phyloP scores from a whole-genome alignment of 2,797 vertebrate genomes.

The Cynopterus sphinx region DNA sequence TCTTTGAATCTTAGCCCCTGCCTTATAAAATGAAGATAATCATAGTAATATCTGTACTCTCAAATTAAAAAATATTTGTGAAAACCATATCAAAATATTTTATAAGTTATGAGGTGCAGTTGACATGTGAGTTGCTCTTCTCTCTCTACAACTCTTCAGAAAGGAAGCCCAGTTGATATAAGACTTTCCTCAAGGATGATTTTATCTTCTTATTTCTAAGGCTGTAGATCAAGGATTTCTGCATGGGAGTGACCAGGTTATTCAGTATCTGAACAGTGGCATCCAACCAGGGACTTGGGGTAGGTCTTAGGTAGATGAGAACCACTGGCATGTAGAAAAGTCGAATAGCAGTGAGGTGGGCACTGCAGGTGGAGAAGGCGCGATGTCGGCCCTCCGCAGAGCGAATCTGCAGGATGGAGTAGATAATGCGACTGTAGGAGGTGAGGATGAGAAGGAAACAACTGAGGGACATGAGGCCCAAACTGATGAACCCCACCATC shows the following conservation, averaged over 20 bases:
- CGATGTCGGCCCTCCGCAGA: constrained; percentile 42
- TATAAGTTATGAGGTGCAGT: background rate
- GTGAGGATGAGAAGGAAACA: constrained; percentile 77
- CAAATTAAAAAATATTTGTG: background rate
- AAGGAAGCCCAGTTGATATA: background rate
- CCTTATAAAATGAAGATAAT: background rate
- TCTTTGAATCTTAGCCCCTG: background rate
- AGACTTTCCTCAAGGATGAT: constrained; percentile 60
- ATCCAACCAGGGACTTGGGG: constrained; percentile 52
- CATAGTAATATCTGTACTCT: background rate
- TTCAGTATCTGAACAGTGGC: constrained; percentile 72
- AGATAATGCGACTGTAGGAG: constrained; percentile 73
- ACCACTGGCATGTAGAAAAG: constrained; percentile 70
- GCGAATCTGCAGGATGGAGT: constrained; percentile 70
- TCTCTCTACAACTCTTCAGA: background rate
- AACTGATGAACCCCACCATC: constrained; percentile 68
- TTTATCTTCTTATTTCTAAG: constrained; percentile 78
- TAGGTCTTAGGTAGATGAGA: constrained; percentile 73
- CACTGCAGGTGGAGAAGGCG: constrained; percentile 77
- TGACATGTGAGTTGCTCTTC: background rate
- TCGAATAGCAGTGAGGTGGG: constrained; percentile 74
- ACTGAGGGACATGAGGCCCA: constrained; percentile 71
- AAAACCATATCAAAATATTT: background rate
- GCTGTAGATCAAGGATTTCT: constrained; percentile 77
- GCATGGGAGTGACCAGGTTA: constrained; percentile 69